phyloP scores from a whole-genome alignment of 1,140 invertebrate genomes.

The Anastatus disparis region DNA sequence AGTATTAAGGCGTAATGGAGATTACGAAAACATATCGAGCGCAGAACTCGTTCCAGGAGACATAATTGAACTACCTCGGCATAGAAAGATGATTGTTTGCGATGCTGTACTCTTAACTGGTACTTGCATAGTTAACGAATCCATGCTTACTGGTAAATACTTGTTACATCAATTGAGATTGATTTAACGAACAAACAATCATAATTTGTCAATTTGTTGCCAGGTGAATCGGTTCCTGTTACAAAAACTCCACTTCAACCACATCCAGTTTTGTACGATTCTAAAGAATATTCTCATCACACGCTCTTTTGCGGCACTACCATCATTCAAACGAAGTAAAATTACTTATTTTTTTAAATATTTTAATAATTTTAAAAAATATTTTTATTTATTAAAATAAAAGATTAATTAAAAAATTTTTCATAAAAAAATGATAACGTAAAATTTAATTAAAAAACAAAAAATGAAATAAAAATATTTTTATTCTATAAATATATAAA shows the following conservation, averaged over 20 bases:
- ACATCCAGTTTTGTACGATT: slow-evolving; percentile 53
- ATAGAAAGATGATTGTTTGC: slow-evolving; percentile 87
- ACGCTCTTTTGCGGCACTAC: slow-evolving; percentile 62
- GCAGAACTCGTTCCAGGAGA: slow-evolving; percentile 89
- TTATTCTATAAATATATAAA: slow-evolving; percentile 3
- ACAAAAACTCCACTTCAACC: slow-evolving; percentile 60
- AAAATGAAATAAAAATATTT: too few species aligned
- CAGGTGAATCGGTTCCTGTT: slow-evolving; percentile 62
- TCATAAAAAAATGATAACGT: too few species aligned
- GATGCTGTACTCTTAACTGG: slow-evolving; percentile 91
- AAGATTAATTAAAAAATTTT: too few species aligned
- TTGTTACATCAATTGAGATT: too few species aligned
- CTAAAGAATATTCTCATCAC: slow-evolving; percentile 60
- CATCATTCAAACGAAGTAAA: slow-evolving; percentile 64
- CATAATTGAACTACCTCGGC: slow-evolving; percentile 85
- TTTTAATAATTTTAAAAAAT: too few species aligned
- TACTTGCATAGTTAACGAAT: slow-evolving; percentile 94
- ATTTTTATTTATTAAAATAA: too few species aligned
- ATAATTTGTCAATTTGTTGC: not conserved
- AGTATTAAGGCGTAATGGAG: slow-evolving; percentile 66
- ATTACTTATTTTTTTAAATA: too few species aligned
- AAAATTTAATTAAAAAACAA: too few species aligned
- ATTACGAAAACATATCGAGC: slow-evolving; percentile 67
- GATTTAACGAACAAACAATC: not conserved
- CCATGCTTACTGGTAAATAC: slow-evolving; percentile 89